Percentiles rank a stretch among this genome's conserved stretches.
Evolutionary conservation across 2,797 vertebrate species (phyloP).

Genomic region (Capromys pilorides): DNA sequence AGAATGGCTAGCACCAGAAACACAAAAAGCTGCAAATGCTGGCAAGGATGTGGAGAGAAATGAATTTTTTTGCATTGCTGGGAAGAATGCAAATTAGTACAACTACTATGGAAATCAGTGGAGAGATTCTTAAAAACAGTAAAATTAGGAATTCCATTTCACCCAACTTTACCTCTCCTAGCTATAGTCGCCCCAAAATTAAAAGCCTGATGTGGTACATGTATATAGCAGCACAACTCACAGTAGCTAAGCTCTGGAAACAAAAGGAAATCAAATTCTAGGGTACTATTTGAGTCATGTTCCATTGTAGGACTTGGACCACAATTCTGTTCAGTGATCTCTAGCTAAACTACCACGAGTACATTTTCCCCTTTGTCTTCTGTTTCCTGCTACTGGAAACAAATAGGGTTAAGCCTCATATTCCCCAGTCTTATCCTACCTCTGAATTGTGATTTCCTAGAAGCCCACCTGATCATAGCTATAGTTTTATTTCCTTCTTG

Average conservation of each 20-base stretch:
- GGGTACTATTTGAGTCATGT: background rate
- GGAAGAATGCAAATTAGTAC: background rate
- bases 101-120: background rate
- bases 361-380: background rate
- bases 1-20: background rate
- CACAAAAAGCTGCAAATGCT: background rate
- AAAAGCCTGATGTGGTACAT: background rate
- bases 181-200: background rate
- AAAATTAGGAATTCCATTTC: background rate
- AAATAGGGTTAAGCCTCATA: background rate
- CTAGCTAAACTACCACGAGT: background rate
- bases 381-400: background rate
- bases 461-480: background rate
- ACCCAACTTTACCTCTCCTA: background rate
- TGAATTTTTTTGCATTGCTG: background rate
- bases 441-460: background rate
- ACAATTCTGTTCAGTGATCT: background rate
- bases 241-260: background rate
- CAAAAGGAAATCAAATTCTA: background rate
- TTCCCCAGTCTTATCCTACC: background rate
- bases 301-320: background rate
- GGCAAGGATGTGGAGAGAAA: background rate
- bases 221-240: background rate
- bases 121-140: background rate
- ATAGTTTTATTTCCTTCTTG: slow-evolving; percentile 33